Evolutionary conservation across 2,113 vertebrate genomes (phyloP), one percentile per base, ranked within the genome.

Genomic region (Acinonyx jubatus): DNA sequence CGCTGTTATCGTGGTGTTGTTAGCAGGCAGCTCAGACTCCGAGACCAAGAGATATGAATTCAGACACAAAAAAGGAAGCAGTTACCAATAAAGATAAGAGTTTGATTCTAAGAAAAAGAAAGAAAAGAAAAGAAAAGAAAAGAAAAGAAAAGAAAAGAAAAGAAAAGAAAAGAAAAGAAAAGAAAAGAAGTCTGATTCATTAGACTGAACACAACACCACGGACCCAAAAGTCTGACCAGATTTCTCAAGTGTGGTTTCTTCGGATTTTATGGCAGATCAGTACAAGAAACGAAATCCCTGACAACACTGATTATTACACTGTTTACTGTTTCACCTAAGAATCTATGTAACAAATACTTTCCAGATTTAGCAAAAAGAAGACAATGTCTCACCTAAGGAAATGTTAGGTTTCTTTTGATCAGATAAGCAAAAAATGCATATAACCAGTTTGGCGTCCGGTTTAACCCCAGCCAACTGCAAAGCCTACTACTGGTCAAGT

Each of bases 211-310:
- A 96, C 48, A 73, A 73, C 48, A 45, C 36, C 19, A 78, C 25
- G 36, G 69, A 95, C 48, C 45, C 19, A n/a, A 89, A 66, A 84
- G 71, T 55, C 41, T 71, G 68, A 84, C 66, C 33, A 5, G 79
- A 71, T 78, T 85, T 94, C 94, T 83, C n/a, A 36, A 80, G 87
- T 63, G 45, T 33, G 69, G 45, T 87, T 98, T 95, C 97, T 96
- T 96, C 61, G 52, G 71, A 31, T 23, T 50, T 95, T 82, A 84
- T 48, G 63, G 23, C 79, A 71, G 25, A 91, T 66, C 29, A 80
- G 41, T 76, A n/a, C 31, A 91, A 97, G 85, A 95, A 94, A 96
- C 55, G 76, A 93, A 96, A 87, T 91, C 82, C 74, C 68, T 96
- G 69, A 94, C 0, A 11, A 92, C 74, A 76, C n/a, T 29, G 63